Base-by-base conservation (phyloP, 53 echinoderm and acorn worm genomes). In the Echinarachnius parma region DNA sequence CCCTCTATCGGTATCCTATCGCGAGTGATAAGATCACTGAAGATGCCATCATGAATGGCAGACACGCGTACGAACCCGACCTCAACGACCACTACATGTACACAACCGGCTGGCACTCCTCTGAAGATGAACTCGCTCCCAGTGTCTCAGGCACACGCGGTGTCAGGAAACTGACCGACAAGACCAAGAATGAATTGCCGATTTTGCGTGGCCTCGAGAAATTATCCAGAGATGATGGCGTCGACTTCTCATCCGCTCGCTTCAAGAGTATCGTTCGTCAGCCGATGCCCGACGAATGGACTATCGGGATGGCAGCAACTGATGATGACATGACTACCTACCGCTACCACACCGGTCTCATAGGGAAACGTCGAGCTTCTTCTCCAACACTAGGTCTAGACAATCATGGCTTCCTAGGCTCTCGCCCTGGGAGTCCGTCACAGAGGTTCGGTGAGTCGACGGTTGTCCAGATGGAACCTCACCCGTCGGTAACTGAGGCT, bases 1-100 rank as follows among this genome's bases (percentile, higher is more conserved):
- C 78, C 21, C 61, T 87, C 29, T 87, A 82, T 48, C 82, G 87
- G 2, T 46, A 77, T 34, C 87, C 87, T 2, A 87, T 82, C 64
- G 55, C 72, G n/a, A 78, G 53, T 28, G 82, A 84, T 28, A 78
- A 82, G 4, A 78, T 64, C 13, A 69, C 77, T 9, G 78, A 62
- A 35, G 64, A 62, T 53, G 75, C 65, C 35, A 72, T 87, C 57
- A 80, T 82, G 53, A 76, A 78, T 20, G 87, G 78, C 34, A 42
- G 68, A 27, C 75, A 87, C 58, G 75, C 69, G 33, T 64, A 82
- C 46, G 78, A 70, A 31, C 80, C 80, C 20, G 80, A 87, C 31
- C 67, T 78, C 23, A 72, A 52, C 39, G 75, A 57, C 64, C 56
- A 84, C 74, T 78, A 49, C 58, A 62, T 82, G 34, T 82, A 82